Conservation (phyloP, 2,888 invertebrate genomes). For the Pilophorus perplexus region DNA sequence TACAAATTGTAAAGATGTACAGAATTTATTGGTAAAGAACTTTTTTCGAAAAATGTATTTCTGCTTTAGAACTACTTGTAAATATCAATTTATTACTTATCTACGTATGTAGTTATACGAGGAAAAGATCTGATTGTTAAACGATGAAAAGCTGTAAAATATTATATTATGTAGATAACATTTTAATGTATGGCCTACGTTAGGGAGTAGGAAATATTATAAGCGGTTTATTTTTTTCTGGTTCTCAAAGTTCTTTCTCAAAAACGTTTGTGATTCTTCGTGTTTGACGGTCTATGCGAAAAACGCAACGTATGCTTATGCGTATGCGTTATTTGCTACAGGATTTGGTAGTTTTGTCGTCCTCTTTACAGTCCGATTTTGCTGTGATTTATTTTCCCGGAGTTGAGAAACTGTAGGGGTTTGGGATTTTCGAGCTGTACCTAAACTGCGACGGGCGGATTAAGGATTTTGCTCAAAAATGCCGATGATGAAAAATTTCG, state of each 20-base stretch:
- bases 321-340: too few species aligned
- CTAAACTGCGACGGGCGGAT: too few species aligned
- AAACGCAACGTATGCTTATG: too few species aligned
- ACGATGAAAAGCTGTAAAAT: constrained; percentile 15
- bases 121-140: constrained; percentile 23
- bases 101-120: background rate
- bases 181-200: constrained; percentile 31
- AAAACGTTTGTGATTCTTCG: constrained; percentile 2
- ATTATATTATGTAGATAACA: constrained; percentile 16
- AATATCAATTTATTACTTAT: constrained; percentile 17
- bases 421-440: too few species aligned
- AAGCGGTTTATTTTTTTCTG: background rate
- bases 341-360: too few species aligned
- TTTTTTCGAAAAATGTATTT: constrained; percentile 13
- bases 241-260: constrained; percentile 6
- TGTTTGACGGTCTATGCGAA: constrained; percentile 36
- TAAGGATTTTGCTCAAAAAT: too few species aligned
- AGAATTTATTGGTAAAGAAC: constrained; percentile 38
- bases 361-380: too few species aligned
- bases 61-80: constrained; percentile 18
- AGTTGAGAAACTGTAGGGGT: too few species aligned
- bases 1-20: constrained; percentile 45
- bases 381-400: too few species aligned
- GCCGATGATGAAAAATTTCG: too few species aligned
- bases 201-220: background rate